A percentile compares a stretch with the other conserved stretches of the same genome.
These are phyloP conservation scores for Radopholus similis DNA, from an alignment of 1,140 invertebrate species.

Conservation along the genomic window DNA sequence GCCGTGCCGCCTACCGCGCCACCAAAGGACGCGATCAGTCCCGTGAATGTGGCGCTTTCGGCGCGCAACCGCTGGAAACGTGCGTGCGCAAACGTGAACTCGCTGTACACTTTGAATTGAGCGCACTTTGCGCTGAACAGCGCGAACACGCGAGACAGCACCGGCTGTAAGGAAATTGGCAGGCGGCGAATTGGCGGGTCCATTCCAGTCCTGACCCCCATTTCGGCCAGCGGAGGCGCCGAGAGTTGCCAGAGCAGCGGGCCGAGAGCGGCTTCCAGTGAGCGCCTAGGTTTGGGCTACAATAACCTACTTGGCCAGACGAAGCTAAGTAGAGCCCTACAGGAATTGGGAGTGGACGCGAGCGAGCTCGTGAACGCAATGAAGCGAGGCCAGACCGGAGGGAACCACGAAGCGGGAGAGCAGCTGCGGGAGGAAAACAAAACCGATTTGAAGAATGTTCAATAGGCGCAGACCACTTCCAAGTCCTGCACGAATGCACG, in stretches of 20 bases:
- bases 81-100: not conserved
- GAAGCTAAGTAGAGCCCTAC: not conserved
- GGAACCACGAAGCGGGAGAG: not conserved
- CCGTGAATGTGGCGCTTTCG: not conserved
- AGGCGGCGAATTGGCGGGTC: not conserved
- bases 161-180: not conserved
- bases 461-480: not conserved
- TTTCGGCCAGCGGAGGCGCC: not conserved
- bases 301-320: not conserved
- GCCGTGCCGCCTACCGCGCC: conserved; percentile 62
- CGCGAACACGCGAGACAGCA: not conserved
- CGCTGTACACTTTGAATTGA: conserved; percentile 5
- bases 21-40: not conserved
- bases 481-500: not conserved
- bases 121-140: not conserved
- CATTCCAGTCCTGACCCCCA: not conserved
- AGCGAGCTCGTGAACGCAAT: not conserved
- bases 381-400: not conserved
- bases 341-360: not conserved
- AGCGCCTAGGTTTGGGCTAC: not conserved
- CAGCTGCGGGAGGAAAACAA: not conserved
- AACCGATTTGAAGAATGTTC: not conserved
- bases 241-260: not conserved
- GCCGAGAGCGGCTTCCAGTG: not conserved
- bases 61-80: not conserved